These are phyloP conservation scores for Drosophila peninsularis DNA, from an alignment of 2,888 invertebrate genomes.

Conservation along the genomic window DNA sequence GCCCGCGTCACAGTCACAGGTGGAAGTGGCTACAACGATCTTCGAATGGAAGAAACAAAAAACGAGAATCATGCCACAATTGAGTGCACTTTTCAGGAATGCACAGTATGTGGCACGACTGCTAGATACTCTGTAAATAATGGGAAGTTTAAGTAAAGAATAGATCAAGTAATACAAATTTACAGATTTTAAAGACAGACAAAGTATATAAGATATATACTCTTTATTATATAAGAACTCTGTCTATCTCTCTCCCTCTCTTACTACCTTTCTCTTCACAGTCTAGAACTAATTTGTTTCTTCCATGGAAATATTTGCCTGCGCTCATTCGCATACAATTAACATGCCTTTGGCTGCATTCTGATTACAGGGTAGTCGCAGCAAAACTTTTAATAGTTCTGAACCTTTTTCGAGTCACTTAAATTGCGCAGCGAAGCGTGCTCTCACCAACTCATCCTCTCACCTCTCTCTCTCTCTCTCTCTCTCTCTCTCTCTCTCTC, in stretches of 20 bases:
- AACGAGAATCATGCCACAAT: constrained; percentile 70
- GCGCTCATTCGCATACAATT: constrained; percentile 22
- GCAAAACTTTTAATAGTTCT: constrained; percentile 72
- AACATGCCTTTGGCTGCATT: constrained; percentile 20
- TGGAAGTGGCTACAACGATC: constrained; percentile 38
- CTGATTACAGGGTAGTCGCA: constrained; percentile 41
- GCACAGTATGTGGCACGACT: background rate
- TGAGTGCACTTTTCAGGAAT: constrained; percentile 64
- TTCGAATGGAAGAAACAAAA: constrained; percentile 18
- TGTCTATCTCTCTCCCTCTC: background rate
- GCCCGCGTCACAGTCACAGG: constrained; percentile 59
- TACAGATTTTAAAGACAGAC: background rate
- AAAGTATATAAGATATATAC: background rate
- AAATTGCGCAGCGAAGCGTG: constrained; percentile 75
- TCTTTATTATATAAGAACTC: constrained; percentile 1
- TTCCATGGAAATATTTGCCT: background rate
- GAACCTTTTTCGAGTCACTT: constrained; percentile 74
- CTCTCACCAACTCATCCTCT: constrained; percentile 38
- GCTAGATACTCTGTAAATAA: constrained; percentile 36
- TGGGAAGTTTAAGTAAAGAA: background rate
- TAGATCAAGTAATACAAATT: background rate
- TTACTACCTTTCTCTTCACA: background rate
- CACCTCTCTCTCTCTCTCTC: background rate
- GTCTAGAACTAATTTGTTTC: background rate
- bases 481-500: background rate